Base-by-base conservation (phyloP, 2,888 invertebrate species). In the Drosophila pullipes region DNA sequence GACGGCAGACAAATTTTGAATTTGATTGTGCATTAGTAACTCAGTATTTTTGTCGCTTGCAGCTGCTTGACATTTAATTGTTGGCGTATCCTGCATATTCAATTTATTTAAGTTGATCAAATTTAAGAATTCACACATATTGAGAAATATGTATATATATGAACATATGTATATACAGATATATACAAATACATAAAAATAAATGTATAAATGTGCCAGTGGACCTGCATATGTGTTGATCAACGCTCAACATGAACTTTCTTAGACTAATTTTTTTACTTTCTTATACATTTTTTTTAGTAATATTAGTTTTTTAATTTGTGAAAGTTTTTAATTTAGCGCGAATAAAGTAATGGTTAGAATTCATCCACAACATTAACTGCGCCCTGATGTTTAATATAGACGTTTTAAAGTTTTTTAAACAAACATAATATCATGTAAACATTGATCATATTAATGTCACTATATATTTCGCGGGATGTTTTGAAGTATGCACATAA, bases 81-180 rank as follows among this genome's bases (percentile, higher is more conserved):
- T 76, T 76, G 92, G 91, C 89, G 92, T 89, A 87, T 93, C 92
- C 93, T 93, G 91, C 85, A 81, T 85, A 81, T 85, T 74, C 64
- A 82, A 71, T 69, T 72, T 63, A 68, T 69, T 65, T 58, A 77
- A 69, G 54, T 61, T 64, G 61, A 49, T 61, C 66, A 64, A 59
- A 58, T 68, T 76, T 65, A 47, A 60, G 31, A 68, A 55, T 79
- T 62, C 39, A 47, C 49, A 54, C 41, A 22, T 33, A 55, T 59
- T 59, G 5, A 37, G 22, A 41, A 47, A 41, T 39, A 62, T 35
- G 39, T 54, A 55, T 16, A 31, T 31, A 41, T 7, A 69, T 33
- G 35, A 25, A 61, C n/a, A 22, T 25, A 72, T 50, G 9, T 63
- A 67, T 50, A 31, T 61, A 59, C 28, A 49, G 18, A 68, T 57